These are phyloP conservation scores for Phrynosoma blainvillii DNA, from an alignment of 2,113 vertebrate genomes.

Conservation along the genomic window DNA sequence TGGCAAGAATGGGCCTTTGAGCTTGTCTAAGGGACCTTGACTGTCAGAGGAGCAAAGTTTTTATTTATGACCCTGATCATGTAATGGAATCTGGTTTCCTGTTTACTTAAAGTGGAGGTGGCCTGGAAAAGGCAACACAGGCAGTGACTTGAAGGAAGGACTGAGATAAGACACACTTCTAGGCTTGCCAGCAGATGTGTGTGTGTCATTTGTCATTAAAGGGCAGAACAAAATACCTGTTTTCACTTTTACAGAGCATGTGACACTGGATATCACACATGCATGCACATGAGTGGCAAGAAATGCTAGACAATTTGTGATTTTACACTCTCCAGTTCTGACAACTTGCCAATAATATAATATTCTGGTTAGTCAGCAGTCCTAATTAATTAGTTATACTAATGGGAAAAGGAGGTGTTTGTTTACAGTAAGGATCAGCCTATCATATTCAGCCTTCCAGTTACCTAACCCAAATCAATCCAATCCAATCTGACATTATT, in stretches of 20 bases:
- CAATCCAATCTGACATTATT: neutral
- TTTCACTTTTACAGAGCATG: neutral
- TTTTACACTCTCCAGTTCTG: neutral
- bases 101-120: too few species aligned
- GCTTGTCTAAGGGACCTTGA: too few species aligned
- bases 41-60: too few species aligned
- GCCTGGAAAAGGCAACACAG: too few species aligned
- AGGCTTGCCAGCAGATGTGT: neutral
- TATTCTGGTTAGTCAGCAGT: neutral
- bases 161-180: neutral
- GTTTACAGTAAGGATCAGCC: neutral
- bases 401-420: neutral
- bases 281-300: neutral
- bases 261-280: neutral
- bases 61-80: too few species aligned
- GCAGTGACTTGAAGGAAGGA: neutral
- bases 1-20: too few species aligned
- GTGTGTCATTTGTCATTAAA: neutral
- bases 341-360: neutral
- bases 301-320: neutral
- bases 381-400: neutral
- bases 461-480: neutral
- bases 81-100: too few species aligned
- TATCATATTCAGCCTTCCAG: neutral
- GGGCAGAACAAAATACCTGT: neutral